Percentiles rank a stretch among this genome's conserved stretches.
Conservation (phyloP, 2,888 invertebrate species). For the Dasysyrphus albostriatus region DNA sequence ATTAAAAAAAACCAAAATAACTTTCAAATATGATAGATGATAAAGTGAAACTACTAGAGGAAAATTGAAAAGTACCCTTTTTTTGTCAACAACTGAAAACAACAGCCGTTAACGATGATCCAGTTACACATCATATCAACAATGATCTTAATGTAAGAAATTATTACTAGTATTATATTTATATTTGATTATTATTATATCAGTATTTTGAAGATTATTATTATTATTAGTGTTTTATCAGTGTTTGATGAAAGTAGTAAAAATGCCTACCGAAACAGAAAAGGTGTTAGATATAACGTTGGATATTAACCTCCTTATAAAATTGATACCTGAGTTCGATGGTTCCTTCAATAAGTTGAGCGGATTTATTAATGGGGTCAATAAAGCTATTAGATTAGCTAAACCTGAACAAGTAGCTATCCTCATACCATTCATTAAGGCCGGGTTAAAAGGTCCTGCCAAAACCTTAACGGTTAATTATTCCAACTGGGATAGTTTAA, state of each 20-base stretch:
- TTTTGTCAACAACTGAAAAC: no score
- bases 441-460: no score
- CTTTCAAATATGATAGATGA: no score
- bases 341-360: not conserved
- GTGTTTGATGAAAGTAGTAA: not conserved
- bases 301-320: not conserved
- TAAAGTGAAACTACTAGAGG: no score
- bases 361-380: conserved; percentile 7
- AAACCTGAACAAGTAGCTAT: no score
- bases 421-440: no score
- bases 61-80: no score
- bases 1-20: no score
- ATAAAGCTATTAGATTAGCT: no score
- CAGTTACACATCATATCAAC: not conserved
- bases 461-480: no score
- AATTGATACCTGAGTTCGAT: conserved; percentile 19
- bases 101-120: no score
- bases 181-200: not conserved
- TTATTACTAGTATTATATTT: not conserved
- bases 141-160: not conserved
- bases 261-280: not conserved
- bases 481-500: no score
- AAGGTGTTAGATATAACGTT: not conserved
- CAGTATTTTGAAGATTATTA: not conserved
- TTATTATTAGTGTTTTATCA: not conserved